A percentile compares a stretch with the other conserved stretches of the same genome.
Conservation (phyloP, 1,140 invertebrate species). For the Cotesia vestalis region DNA sequence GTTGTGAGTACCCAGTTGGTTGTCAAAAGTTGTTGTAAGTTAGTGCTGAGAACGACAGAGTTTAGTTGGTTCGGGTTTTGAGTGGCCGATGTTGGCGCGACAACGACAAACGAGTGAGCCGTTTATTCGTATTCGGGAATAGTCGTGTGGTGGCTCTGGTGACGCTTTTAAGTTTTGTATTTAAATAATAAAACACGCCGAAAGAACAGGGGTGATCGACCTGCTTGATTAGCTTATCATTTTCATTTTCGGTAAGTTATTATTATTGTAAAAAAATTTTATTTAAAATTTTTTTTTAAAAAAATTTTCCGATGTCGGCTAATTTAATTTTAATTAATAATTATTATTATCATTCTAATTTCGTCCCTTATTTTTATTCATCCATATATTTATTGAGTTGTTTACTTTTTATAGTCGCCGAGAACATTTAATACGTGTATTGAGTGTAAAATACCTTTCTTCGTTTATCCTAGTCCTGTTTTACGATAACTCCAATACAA, state of each 20-base stretch:
- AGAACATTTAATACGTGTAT: too few relatives aligned
- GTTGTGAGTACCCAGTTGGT: not conserved
- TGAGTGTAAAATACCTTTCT: too few relatives aligned
- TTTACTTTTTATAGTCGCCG: not conserved
- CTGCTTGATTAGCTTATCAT: conserved; percentile 23
- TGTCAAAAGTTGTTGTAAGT: conserved; percentile 13
- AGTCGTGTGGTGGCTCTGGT: conserved; percentile 39
- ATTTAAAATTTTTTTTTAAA: too few relatives aligned
- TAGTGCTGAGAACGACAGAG: conserved; percentile 6
- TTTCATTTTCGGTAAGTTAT: conserved; percentile 18
- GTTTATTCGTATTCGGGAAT: conserved; percentile 37
- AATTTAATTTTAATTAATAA: not conserved
- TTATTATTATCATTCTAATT: not conserved
- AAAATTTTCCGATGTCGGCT: too few relatives aligned
- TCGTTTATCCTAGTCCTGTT: too few relatives aligned
- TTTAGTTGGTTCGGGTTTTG: not conserved
- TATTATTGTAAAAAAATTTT: not conserved
- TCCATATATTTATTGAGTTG: not conserved
- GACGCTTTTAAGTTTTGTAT: conserved; percentile 7
- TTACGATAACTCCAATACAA: too few relatives aligned
- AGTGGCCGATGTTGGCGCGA: conserved; percentile 31
- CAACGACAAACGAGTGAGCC: conserved; percentile 27
- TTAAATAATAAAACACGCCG: not conserved
- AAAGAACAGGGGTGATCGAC: conserved; percentile 21
- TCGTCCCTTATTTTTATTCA: not conserved